Conservation (phyloP, 2,797 vertebrate species). For the Sebastes kiyomatsui region DNA sequence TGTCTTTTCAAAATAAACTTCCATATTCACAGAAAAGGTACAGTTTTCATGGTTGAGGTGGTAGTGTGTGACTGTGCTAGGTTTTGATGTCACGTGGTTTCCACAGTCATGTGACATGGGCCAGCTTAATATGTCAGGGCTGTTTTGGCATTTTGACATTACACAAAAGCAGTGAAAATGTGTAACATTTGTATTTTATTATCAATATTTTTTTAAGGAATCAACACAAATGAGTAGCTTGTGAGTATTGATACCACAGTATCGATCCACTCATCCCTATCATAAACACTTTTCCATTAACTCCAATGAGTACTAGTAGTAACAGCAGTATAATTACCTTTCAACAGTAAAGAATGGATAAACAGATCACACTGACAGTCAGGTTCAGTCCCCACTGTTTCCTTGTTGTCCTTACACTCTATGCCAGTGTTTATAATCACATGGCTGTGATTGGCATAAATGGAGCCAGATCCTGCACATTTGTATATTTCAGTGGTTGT, state of each 20-base stretch:
- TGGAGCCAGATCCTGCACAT: constrained; percentile 43
- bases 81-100: no score
- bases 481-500: constrained; percentile 55
- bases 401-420: constrained; percentile 15
- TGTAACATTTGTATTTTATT: no score
- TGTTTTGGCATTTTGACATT: no score
- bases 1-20: no score
- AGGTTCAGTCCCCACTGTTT: not conserved
- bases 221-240: no score
- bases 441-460: constrained; percentile 46
- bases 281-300: not conserved
- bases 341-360: not conserved
- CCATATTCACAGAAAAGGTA: fast-evolving
- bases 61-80: no score
- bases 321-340: not conserved
- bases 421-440: constrained; percentile 39
- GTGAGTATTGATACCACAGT: no score
- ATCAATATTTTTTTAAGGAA: no score
- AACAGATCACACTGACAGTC: not conserved
- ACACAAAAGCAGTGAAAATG: no score
- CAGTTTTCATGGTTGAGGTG: no score
- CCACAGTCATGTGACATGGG: no score
- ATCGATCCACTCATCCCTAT: not conserved
- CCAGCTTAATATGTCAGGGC: no score
- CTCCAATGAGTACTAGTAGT: not conserved